phyloP scores from a whole-genome alignment of 92 coral and sea anemone genomes.

The Actinostola sp. region DNA sequence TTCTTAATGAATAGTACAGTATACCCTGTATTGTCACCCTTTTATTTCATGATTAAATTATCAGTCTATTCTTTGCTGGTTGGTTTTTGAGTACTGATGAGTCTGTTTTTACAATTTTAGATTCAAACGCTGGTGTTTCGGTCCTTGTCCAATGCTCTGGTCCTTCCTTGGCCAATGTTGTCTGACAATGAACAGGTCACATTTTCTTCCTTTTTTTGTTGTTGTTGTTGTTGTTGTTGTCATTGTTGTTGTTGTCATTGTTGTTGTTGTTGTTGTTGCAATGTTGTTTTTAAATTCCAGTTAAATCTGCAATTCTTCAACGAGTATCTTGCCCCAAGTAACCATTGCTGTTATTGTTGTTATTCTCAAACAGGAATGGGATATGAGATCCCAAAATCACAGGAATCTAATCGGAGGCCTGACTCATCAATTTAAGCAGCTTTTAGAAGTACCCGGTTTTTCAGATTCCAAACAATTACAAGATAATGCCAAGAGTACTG shows the following conservation, averaged over 20 bases:
- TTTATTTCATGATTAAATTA: neutral
- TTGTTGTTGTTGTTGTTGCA: neutral
- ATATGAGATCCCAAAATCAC: slow-evolving; percentile 88
- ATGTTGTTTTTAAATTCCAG: no score
- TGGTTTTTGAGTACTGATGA: neutral
- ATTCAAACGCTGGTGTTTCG: slow-evolving; percentile 88
- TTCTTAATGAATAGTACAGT: no score
- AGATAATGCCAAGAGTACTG: slow-evolving; percentile 68
- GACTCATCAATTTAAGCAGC: slow-evolving; percentile 72
- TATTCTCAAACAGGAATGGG: slow-evolving; percentile 78
- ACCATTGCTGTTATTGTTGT: neutral
- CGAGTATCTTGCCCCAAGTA: neutral
- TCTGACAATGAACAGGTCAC: slow-evolving; percentile 91
- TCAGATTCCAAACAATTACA: slow-evolving; percentile 87
- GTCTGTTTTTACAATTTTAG: slow-evolving; percentile 29
- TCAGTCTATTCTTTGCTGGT: neutral
- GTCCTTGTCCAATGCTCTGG: slow-evolving; percentile 90
- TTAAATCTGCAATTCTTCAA: neutral
- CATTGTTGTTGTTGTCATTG: neutral
- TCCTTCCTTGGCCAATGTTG: slow-evolving; percentile 88
- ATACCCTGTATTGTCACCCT: neutral
- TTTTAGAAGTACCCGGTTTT: slow-evolving; percentile 67
- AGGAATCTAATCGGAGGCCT: slow-evolving; percentile 76
- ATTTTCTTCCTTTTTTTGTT: neutral
- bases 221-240: neutral